Conservation (phyloP, 1,140 invertebrate species). For the Pissodes strobi region DNA sequence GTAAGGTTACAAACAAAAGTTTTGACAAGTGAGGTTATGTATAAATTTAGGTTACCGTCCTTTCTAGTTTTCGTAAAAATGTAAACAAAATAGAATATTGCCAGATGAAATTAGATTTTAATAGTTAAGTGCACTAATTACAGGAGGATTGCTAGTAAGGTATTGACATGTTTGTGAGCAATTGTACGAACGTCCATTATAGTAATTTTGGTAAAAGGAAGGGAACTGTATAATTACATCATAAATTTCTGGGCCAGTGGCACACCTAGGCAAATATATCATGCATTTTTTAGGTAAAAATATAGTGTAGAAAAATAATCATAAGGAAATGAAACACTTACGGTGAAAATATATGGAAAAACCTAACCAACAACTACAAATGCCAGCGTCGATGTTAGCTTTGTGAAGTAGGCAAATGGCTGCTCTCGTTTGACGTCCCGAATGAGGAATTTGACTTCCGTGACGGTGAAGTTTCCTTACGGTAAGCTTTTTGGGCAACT, state of each 20-base stretch:
- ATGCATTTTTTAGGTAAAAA: constrained; percentile 7
- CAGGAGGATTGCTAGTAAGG: background rate
- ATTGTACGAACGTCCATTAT: constrained; percentile 46
- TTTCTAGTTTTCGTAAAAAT: constrained; percentile 48
- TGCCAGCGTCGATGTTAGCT: constrained; percentile 52
- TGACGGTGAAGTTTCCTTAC: constrained; percentile 5
- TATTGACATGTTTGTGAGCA: constrained; percentile 31
- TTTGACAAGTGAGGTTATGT: constrained; percentile 58
- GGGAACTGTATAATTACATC: constrained; percentile 50
- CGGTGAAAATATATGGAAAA: constrained; percentile 25
- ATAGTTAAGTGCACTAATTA: background rate
- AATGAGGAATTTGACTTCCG: constrained; percentile 23
- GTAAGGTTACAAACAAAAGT: constrained; percentile 47
- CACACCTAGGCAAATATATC: background rate
- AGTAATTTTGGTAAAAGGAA: constrained; percentile 39
- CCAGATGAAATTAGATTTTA: constrained; percentile 8
- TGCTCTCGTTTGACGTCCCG: constrained; percentile 39
- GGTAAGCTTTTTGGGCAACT: constrained; percentile 3
- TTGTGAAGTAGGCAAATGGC: constrained; percentile 48
- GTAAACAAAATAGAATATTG: constrained; percentile 54
- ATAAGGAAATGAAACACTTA: constrained; percentile 38
- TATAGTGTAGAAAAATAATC: constrained; percentile 2
- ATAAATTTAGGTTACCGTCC: constrained; percentile 55
- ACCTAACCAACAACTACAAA: constrained; percentile 50
- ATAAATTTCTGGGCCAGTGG: constrained; percentile 19